Percentiles rank a stretch among this genome's conserved stretches.
These are phyloP conservation scores for Athalia rosae DNA, from an alignment of 2,888 invertebrate species.

Conservation along the genomic window DNA sequence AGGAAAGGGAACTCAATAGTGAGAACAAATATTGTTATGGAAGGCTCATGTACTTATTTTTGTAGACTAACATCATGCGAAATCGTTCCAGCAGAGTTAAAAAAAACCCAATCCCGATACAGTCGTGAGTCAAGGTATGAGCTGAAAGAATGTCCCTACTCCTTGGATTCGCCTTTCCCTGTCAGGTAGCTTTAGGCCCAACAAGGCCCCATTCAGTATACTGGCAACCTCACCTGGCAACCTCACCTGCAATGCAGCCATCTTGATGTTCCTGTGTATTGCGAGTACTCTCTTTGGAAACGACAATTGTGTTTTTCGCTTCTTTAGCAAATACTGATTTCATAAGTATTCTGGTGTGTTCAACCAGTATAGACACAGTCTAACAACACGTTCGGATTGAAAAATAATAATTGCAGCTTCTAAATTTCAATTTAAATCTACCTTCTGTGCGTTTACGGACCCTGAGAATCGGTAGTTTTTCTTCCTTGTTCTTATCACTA, in stretches of 20 bases:
- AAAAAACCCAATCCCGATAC: not conserved
- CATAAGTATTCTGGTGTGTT: slow-evolving; percentile 19
- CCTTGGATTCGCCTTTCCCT: slow-evolving; percentile 44
- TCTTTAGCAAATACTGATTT: slow-evolving; percentile 29
- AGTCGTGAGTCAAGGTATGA: slow-evolving; percentile 32
- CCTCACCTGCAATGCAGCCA: slow-evolving; percentile 61
- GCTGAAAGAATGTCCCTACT: slow-evolving; percentile 39
- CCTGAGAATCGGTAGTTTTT: not conserved
- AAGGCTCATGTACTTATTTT: too few species aligned
- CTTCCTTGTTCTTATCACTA: too few species aligned
- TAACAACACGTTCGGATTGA: not conserved
- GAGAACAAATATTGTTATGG: too few species aligned
- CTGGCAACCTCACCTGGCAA: slow-evolving; percentile 56
- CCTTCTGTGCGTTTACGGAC: not conserved
- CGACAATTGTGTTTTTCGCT: slow-evolving; percentile 22
- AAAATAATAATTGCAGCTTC: not conserved
- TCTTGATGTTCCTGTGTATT: slow-evolving; percentile 56
- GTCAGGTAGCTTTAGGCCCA: slow-evolving; percentile 37
- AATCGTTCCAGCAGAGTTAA: too few species aligned
- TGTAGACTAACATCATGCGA: too few species aligned
- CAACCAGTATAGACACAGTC: slow-evolving; percentile 10
- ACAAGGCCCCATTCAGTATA: slow-evolving; percentile 49
- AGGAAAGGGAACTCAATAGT: too few species aligned
- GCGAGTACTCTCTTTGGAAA: slow-evolving; percentile 49
- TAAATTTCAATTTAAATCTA: not conserved